phyloP scores from a whole-genome alignment of 2,888 invertebrate species.

The Clusia tigrina region DNA sequence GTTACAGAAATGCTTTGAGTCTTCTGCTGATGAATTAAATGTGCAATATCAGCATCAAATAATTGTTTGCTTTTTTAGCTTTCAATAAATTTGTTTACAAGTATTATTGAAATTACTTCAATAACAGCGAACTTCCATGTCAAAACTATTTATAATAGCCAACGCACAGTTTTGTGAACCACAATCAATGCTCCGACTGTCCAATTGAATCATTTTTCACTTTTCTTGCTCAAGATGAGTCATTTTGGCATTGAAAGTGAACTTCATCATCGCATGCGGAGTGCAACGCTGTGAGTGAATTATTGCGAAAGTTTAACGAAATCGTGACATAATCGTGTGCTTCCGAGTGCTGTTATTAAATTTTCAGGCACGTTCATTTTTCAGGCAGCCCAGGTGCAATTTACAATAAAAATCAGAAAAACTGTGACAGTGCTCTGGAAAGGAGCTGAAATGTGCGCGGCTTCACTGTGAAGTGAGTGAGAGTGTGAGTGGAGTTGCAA shows the following conservation, averaged over 20 bases:
- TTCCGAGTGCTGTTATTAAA: slow-evolving; percentile 2
- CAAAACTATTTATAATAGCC: too few species aligned
- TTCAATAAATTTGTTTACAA: too few species aligned
- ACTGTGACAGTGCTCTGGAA: too few species aligned
- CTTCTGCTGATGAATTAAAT: background rate
- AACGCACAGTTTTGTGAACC: background rate
- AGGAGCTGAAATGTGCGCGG: too few species aligned
- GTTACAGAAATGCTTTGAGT: background rate
- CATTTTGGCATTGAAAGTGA: background rate
- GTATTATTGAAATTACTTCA: too few species aligned
- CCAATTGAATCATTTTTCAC: slow-evolving; percentile 2
- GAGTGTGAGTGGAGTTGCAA: background rate
- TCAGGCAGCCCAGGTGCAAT: background rate
- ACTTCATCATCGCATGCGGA: background rate
- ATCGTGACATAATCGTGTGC: slow-evolving; percentile 8
- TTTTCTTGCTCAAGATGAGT: slow-evolving; percentile 1
- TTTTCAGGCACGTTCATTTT: slow-evolving; percentile 4
- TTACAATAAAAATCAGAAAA: background rate
- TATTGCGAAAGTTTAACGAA: background rate
- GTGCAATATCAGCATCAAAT: too few species aligned
- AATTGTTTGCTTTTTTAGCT: too few species aligned
- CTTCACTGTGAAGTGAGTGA: background rate
- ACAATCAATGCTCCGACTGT: background rate
- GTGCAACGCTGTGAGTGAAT: slow-evolving; percentile 6
- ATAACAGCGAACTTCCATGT: too few species aligned